Evolutionary conservation across 2,888 invertebrate species (phyloP).

Genomic region (Thysanoteuthis rhombus): DNA sequence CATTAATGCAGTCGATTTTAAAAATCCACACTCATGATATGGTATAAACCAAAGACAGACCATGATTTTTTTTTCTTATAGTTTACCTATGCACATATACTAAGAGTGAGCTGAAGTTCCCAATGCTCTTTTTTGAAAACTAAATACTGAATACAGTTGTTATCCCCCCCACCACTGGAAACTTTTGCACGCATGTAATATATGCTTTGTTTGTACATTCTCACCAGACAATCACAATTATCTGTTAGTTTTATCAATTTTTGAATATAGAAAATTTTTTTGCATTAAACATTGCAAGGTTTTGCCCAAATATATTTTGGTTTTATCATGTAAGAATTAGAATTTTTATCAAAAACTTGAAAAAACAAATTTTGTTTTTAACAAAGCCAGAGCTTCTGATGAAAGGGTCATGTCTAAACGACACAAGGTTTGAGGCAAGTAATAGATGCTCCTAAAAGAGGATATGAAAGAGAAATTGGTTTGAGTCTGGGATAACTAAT

Average conservation of each 20-base stretch:
- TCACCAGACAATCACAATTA: background rate
- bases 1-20: too few relatives aligned
- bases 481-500: background rate
- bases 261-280: background rate
- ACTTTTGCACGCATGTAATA: too few relatives aligned
- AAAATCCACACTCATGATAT: background rate
- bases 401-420: background rate
- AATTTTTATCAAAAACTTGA: background rate
- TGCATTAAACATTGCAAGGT: background rate
- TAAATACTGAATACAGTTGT: too few relatives aligned
- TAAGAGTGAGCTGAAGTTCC: too few relatives aligned
- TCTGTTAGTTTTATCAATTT: background rate
- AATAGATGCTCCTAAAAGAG: background rate
- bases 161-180: too few relatives aligned
- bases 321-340: background rate
- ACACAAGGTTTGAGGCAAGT: background rate
- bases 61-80: background rate
- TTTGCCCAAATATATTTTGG: background rate
- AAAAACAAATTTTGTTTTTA: background rate
- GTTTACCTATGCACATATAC: too few relatives aligned
- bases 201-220: too few relatives aligned
- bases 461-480: background rate
- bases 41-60: background rate
- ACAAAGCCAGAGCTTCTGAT: background rate
- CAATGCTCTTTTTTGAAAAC: too few relatives aligned